Conservation (phyloP, 2,113 vertebrate genomes). For the Ciconia boyciana region DNA sequence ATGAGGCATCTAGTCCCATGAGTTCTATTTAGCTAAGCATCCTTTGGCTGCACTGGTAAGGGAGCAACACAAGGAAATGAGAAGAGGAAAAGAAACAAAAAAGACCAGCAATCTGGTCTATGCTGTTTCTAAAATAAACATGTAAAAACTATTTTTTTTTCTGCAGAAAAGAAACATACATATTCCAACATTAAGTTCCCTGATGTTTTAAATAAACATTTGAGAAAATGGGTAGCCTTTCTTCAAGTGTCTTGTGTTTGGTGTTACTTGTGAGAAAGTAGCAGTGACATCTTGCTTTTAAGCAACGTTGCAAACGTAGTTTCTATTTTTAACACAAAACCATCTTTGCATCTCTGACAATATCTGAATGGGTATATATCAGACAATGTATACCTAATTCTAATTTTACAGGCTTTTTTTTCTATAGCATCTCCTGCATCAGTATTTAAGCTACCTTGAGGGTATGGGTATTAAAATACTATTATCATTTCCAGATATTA, state of each 20-base stretch:
- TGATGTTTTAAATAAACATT: background rate
- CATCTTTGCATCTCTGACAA: background rate
- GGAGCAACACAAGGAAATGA: background rate
- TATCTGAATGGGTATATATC: background rate
- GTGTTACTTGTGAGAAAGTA: background rate
- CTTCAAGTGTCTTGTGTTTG: background rate
- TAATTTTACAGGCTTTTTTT: background rate
- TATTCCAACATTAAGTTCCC: background rate
- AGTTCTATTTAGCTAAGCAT: background rate
- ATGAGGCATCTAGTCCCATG: background rate
- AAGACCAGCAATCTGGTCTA: background rate
- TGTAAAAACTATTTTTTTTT: background rate
- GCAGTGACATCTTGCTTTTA: background rate
- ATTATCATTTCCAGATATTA: background rate
- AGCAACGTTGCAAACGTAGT: background rate
- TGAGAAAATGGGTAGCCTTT: background rate
- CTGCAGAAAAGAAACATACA: background rate
- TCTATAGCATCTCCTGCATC: background rate
- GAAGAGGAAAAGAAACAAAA: background rate
- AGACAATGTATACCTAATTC: background rate
- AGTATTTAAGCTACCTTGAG: background rate
- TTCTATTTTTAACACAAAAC: background rate
- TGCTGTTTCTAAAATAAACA: background rate
- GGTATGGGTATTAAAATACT: background rate
- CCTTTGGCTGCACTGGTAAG: background rate